Evolutionary conservation across 2,797 vertebrate species (phyloP).

Genomic region (Rhyacichthys aspro): DNA sequence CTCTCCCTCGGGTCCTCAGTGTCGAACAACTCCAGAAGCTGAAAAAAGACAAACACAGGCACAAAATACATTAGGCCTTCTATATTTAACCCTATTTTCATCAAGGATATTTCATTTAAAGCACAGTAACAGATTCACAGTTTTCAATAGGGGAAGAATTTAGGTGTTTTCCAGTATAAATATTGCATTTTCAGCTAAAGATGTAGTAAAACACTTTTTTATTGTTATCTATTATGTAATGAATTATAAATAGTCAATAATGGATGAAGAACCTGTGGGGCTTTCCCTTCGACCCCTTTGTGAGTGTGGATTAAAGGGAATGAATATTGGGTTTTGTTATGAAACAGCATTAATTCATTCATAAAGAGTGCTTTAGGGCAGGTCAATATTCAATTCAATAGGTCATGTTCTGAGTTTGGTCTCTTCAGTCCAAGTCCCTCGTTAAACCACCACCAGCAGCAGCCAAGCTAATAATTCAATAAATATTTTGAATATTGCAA

Average conservation of each 20-base stretch:
- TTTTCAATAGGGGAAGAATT: no score
- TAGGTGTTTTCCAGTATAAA: no score
- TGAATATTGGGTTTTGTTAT: slow-evolving; percentile 21
- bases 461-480: no score
- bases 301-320: slow-evolving; percentile 23
- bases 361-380: slow-evolving; percentile 22
- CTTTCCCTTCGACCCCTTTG: not conserved
- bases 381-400: slow-evolving; percentile 53
- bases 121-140: no score
- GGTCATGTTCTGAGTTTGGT: slow-evolving; percentile 7
- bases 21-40: slow-evolving; percentile 97
- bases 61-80: not conserved
- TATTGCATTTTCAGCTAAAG: no score
- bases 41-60: slow-evolving; percentile 20
- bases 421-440: not conserved
- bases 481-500: no score
- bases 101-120: not conserved
- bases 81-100: not conserved
- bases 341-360: slow-evolving; percentile 35
- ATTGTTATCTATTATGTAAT: no score
- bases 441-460: not conserved
- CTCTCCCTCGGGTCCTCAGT: slow-evolving; percentile 97
- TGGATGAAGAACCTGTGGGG: not conserved
- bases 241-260: not conserved
- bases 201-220: no score